Conservation (phyloP, 2,888 invertebrate genomes). For the Notodonta ziczac region DNA sequence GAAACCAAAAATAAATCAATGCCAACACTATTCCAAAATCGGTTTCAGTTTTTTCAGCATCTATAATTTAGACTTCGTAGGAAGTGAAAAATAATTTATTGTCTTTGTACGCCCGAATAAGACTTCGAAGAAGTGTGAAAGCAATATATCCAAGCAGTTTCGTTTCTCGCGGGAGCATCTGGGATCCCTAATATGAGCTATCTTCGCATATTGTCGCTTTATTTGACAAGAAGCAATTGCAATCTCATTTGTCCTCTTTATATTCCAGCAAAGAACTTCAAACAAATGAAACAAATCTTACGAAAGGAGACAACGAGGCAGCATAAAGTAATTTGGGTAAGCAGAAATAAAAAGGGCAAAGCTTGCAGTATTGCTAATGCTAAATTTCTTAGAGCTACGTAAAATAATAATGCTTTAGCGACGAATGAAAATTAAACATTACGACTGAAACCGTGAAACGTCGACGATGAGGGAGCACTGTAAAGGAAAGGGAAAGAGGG, state of each 20-base stretch:
- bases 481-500: conserved; percentile 42
- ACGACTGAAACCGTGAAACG: conserved; percentile 28
- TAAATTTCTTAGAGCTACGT: conserved; percentile 41
- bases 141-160: conserved; percentile 49
- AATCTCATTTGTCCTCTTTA: neutral
- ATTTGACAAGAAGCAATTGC: neutral
- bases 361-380: conserved; percentile 25
- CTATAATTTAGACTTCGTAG: conserved; percentile 37
- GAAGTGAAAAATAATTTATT: conserved; percentile 40
- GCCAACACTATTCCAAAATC: conserved; percentile 30
- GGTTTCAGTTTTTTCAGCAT: conserved; percentile 33
- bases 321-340: neutral
- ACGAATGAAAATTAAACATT: conserved; percentile 58
- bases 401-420: conserved; percentile 34
- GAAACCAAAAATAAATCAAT: conserved; percentile 37
- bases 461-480: conserved; percentile 20
- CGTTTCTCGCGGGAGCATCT: conserved; percentile 48
- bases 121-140: conserved; percentile 42
- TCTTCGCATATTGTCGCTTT: conserved; percentile 35
- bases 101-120: conserved; percentile 20
- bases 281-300: neutral
- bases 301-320: neutral
- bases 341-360: conserved; percentile 10
- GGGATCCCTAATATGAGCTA: conserved; percentile 51
- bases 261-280: neutral